Percentiles rank a stretch among this genome's conserved stretches.
These are phyloP conservation scores for Protophormia terraenovae DNA, from an alignment of 2,888 invertebrate species.

Conservation along the genomic window DNA sequence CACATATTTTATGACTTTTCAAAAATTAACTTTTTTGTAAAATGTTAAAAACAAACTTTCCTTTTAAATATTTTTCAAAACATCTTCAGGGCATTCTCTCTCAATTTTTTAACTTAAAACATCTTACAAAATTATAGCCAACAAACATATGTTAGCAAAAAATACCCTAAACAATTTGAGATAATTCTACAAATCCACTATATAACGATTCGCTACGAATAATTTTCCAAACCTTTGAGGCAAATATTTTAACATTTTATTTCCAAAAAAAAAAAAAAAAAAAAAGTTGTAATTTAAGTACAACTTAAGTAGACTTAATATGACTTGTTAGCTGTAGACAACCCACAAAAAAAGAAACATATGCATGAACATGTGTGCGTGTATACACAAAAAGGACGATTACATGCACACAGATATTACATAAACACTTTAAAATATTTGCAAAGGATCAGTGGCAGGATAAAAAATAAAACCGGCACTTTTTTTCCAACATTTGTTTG, in stretches of 20 bases:
- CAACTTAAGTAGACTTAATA: background rate
- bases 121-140: background rate
- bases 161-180: background rate
- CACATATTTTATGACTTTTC: too few relatives aligned
- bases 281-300: slow-evolving; percentile 8
- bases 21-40: background rate
- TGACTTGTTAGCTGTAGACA: slow-evolving; percentile 12
- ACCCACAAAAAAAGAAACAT: background rate
- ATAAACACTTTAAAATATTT: slow-evolving; percentile 50
- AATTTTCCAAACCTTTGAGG: background rate
- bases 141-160: background rate
- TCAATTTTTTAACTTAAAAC: background rate
- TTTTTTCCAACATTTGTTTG: background rate
- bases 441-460: slow-evolving; percentile 40
- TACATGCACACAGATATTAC: background rate
- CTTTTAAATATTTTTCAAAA: background rate
- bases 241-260: background rate
- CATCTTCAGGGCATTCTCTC: background rate
- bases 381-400: background rate
- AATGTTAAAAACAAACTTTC: background rate
- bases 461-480: background rate
- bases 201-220: background rate
- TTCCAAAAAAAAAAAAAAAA: background rate
- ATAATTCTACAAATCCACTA: background rate
- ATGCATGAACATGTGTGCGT: background rate